phyloP scores from a whole-genome alignment of 2,888 invertebrate species.

The Trachelus iudaicus region DNA sequence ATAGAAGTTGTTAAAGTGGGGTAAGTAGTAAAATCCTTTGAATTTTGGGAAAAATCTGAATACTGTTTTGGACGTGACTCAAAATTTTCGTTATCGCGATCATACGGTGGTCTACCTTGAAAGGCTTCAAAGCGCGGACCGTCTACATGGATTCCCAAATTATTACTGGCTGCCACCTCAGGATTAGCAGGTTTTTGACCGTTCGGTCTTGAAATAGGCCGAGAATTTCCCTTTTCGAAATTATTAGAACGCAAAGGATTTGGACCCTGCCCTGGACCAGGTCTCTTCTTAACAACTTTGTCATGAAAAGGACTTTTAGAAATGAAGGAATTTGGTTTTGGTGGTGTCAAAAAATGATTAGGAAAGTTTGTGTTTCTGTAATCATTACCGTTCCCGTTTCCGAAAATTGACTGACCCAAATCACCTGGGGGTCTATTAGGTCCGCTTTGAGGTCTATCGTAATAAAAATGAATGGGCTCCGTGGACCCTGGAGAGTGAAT shows the following conservation, averaged over 20 bases:
- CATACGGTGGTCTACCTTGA: conserved; percentile 1
- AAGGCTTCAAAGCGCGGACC: conserved; percentile 5
- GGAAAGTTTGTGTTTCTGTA: conserved; percentile 28
- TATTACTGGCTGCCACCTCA: conserved; percentile 9
- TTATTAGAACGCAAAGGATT: neutral
- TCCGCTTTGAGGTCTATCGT: neutral
- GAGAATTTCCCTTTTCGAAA: neutral
- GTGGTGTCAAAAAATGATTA: conserved; percentile 56
- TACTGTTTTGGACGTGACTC: conserved; percentile 36
- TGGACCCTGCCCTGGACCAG: conserved; percentile 21
- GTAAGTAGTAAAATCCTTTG: conserved; percentile 28
- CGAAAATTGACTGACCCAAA: neutral
- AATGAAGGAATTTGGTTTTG: conserved; percentile 43
- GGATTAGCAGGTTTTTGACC: neutral
- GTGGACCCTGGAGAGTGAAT: conserved; percentile 25
- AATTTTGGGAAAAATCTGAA: conserved; percentile 25
- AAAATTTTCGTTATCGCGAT: conserved; percentile 25
- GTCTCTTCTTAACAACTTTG: conserved; percentile 47
- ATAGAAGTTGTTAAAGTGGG: conserved; percentile 44
- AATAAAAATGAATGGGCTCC: conserved; percentile 35
- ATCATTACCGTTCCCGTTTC: conserved; percentile 18
- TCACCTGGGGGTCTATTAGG: neutral
- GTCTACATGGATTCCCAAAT: conserved; percentile 6
- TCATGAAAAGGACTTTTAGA: conserved; percentile 53
- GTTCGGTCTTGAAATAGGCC: neutral